Percentiles rank a stretch among this genome's conserved stretches.
Conservation (phyloP, 2,797 vertebrate species). For the Spinibarbus caldwelli region DNA sequence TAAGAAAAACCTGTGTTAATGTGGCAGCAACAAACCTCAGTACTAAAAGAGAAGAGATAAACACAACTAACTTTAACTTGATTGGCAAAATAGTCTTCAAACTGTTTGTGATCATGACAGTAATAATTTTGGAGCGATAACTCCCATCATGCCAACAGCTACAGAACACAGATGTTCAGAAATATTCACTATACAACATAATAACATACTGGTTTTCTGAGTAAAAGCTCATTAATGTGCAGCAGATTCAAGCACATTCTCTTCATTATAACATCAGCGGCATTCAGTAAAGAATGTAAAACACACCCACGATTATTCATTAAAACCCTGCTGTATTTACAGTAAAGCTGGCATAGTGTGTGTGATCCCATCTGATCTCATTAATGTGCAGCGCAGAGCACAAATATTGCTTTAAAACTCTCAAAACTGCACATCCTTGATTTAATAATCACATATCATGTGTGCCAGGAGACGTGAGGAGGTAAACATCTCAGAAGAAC, state of each 20-base stretch:
- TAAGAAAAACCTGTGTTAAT: background rate
- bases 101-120: background rate
- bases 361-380: conserved; percentile 55
- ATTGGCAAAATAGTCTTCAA: background rate
- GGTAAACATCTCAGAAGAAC: conserved; percentile 33
- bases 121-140: background rate
- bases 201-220: background rate
- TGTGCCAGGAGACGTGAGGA: conserved; percentile 56
- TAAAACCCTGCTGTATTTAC: conserved; percentile 5
- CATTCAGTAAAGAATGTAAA: background rate
- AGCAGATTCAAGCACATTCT: background rate
- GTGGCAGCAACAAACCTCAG: background rate
- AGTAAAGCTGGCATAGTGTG: conserved; percentile 39
- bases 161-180: background rate
- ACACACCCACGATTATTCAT: background rate
- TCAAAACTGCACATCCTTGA: conserved; percentile 60
- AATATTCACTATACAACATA: background rate
- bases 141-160: conserved; percentile 9
- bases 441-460: conserved; percentile 63
- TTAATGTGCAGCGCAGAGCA: conserved; percentile 45
- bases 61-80: background rate
- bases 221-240: conserved; percentile 2
- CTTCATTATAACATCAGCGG: background rate
- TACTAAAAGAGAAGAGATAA: background rate
- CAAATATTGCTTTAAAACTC: conserved; percentile 50